A percentile compares a stretch with the other conserved stretches of the same genome.
Evolutionary conservation across 2,888 invertebrate species (phyloP).

Genomic region (Polylopha cassiicola): DNA sequence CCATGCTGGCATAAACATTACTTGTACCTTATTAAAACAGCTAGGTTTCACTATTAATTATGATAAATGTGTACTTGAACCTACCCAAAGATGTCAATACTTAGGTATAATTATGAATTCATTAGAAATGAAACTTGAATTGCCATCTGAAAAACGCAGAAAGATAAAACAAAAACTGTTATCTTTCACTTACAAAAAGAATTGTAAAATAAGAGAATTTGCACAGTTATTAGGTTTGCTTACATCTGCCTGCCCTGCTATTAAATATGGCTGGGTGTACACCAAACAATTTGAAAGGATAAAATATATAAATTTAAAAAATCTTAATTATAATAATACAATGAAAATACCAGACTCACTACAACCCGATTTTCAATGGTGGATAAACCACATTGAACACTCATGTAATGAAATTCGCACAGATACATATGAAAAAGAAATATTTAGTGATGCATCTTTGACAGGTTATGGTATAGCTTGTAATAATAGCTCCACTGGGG

Average conservation of each 20-base stretch:
- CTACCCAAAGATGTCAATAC: neutral
- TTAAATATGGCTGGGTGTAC: constrained; percentile 1
- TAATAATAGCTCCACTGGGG: constrained; percentile 10
- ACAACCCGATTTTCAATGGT: constrained; percentile 1
- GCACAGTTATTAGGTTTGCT: constrained; percentile 1
- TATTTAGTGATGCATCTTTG: neutral
- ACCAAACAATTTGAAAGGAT: constrained; percentile 1
- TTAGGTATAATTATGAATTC: neutral
- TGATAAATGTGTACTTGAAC: neutral
- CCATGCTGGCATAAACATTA: neutral
- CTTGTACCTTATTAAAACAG: neutral
- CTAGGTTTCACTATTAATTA: neutral
- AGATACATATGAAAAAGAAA: neutral
- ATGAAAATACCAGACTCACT: neutral
- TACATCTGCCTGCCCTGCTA: neutral
- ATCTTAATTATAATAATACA: neutral
- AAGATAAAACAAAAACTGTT: neutral
- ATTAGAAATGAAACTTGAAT: neutral
- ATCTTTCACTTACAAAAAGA: neutral
- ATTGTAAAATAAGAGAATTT: constrained; percentile 3
- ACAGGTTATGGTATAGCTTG: constrained; percentile 1
- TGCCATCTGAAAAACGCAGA: neutral
- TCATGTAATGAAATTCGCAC: neutral
- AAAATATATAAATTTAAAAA: neutral
- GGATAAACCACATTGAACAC: neutral